A percentile compares a stretch with the other conserved stretches of the same genome.
phyloP scores from a whole-genome alignment of 2,797 vertebrate species.

The Urophycis tenuis region DNA sequence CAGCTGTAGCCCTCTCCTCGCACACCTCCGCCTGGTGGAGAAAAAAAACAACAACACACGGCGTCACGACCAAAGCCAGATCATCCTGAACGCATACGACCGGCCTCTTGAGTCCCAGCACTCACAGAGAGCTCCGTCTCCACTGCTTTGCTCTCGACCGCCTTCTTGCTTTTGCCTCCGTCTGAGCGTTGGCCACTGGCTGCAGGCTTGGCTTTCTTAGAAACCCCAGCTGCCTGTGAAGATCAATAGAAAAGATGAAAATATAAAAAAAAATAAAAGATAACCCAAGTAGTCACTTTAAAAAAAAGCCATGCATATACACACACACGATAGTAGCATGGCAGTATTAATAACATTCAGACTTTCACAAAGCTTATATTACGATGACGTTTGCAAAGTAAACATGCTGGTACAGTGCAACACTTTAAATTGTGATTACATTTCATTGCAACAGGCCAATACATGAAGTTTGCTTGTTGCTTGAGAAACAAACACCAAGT shows the following conservation, averaged over 20 bases:
- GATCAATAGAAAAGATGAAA: neutral
- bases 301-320: too few relatives aligned
- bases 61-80: neutral
- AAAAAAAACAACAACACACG: too few relatives aligned
- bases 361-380: too few relatives aligned
- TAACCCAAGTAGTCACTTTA: neutral
- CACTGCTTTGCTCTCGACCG: slow-evolving; percentile 69
- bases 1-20: slow-evolving; percentile 81
- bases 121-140: slow-evolving; percentile 81
- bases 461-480: too few relatives aligned
- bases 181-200: slow-evolving; percentile 33
- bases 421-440: too few relatives aligned
- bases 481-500: too few relatives aligned
- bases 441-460: too few relatives aligned
- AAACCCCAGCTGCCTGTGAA: neutral
- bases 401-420: too few relatives aligned
- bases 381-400: too few relatives aligned
- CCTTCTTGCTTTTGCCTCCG: slow-evolving; percentile 77
- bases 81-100: neutral
- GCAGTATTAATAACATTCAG: too few relatives aligned
- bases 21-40: slow-evolving; percentile 73
- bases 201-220: slow-evolving; percentile 14
- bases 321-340: too few relatives aligned
- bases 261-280: too few relatives aligned
- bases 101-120: slow-evolving; percentile 10